Conservation (phyloP, 2,888 invertebrate genomes). For the Sympetrum striolatum region DNA sequence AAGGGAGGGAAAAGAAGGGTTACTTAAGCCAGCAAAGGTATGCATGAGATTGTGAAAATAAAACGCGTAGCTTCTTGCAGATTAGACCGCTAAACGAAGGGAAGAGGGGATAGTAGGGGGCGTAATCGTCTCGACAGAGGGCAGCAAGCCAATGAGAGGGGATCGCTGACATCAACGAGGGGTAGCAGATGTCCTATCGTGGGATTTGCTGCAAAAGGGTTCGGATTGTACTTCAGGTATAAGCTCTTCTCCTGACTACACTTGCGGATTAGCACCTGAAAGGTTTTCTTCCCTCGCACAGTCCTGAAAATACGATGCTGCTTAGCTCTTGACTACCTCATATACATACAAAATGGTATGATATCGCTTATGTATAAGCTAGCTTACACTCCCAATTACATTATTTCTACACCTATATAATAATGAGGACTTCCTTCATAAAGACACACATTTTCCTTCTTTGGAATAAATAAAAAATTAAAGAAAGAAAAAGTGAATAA, state of each 20-base stretch:
- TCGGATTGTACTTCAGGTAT: not conserved
- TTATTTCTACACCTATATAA: too few species aligned
- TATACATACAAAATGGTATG: too few species aligned
- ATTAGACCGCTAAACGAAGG: not conserved
- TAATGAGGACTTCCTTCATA: too few species aligned
- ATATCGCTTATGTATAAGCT: too few species aligned
- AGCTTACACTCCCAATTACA: too few species aligned
- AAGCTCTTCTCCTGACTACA: not conserved
- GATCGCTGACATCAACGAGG: not conserved
- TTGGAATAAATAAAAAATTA: too few species aligned
- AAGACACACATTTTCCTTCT: too few species aligned
- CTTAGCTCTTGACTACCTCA: too few species aligned
- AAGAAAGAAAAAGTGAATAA: too few species aligned
- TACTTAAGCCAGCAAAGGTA: not conserved
- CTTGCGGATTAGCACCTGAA: not conserved
- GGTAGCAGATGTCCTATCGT: conserved; percentile 5
- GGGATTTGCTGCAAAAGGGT: not conserved
- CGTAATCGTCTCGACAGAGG: not conserved
- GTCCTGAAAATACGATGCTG: too few species aligned
- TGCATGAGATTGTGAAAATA: not conserved
- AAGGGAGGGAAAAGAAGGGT: not conserved
- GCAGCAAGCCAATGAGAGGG: not conserved
- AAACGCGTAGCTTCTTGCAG: not conserved
- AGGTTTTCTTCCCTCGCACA: not conserved
- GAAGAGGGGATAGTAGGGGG: not conserved